Evolutionary conservation across 2,888 invertebrate species (phyloP).

Genomic region (Apamea anceps): DNA sequence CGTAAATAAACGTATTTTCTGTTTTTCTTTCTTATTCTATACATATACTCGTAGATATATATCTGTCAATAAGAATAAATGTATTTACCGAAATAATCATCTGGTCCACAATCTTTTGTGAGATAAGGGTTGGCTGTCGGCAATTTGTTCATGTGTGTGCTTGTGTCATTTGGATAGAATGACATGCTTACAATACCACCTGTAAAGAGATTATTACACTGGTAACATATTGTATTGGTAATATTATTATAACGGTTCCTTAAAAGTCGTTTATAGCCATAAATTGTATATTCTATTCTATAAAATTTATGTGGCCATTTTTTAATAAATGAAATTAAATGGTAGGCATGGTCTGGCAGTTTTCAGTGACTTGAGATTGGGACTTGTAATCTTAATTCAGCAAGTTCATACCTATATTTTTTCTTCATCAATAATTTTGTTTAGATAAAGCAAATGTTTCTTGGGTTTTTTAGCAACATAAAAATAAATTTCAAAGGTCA

Average conservation of each 20-base stretch:
- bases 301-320: too few species aligned
- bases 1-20: too few species aligned
- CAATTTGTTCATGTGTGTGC: conserved; percentile 72
- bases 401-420: too few species aligned
- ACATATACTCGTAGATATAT: too few species aligned
- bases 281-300: too few species aligned
- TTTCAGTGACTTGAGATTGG: neutral
- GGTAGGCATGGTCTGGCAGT: too few species aligned
- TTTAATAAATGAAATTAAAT: too few species aligned
- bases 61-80: neutral
- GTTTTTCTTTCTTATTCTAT: too few species aligned
- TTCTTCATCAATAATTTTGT: neutral
- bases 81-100: conserved; percentile 87
- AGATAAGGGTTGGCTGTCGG: conserved; percentile 81
- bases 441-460: neutral
- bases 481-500: conserved; percentile 2
- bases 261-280: too few species aligned
- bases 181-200: conserved; percentile 82
- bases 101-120: conserved; percentile 82
- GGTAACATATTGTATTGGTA: neutral
- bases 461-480: neutral
- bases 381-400: neutral
- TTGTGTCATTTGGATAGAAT: conserved; percentile 67
- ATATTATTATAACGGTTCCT: too few species aligned
- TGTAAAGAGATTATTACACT: conserved; percentile 65